Base-by-base conservation (phyloP, 2,888 invertebrate genomes). In the Zaprionus bogoriensis region DNA sequence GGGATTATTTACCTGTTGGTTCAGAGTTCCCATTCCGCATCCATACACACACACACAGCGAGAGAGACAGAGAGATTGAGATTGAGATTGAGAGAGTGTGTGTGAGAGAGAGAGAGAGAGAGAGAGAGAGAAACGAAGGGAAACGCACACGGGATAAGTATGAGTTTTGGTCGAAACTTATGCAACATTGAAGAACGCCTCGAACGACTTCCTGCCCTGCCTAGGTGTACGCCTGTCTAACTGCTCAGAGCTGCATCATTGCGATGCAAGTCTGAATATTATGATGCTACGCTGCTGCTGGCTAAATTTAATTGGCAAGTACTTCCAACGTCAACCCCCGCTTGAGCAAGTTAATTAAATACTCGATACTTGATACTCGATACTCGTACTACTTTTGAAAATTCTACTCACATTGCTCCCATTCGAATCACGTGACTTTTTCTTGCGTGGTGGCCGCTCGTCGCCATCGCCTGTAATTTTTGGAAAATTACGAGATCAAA, bases 401-500 rank as follows among this genome's bases (percentile, higher is more conserved):
- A 45, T 19, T 48, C 25, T 78, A 89, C 89, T 89, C 64, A 88
- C 88, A 84, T 82, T 88, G 75, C 77, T 87, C 67, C 78, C 88
- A 83, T 79, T 88, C 20, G 89, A 75, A 64, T 90, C 91, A 70
- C 90, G 90, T 58, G 85, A 60, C 71, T 89, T 91, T 86, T 91
- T 91, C 86, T 91, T 91, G 66, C 89, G 88, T 44, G 90, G 89
- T 69, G 89, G 91, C 58, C 89, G 82, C 45, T 89, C 90, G 42
- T 88, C 88, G 38, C 85, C 84, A 74, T 91, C 91, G 73, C 88
- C 89, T 89, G 63, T 58, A 77, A 74, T 55, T 61, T 67, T 32
- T 17, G 30, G 2, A 48, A 52, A 36, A 46, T 70, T 44, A 22
- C 45, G 39, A 55, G 47, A 41, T 46, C 2, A 23, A 20, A 57